Evolutionary conservation across 2,888 invertebrate species (phyloP), one percentile per base, ranked within the genome.

Genomic region (Oxystoma pomonae): DNA sequence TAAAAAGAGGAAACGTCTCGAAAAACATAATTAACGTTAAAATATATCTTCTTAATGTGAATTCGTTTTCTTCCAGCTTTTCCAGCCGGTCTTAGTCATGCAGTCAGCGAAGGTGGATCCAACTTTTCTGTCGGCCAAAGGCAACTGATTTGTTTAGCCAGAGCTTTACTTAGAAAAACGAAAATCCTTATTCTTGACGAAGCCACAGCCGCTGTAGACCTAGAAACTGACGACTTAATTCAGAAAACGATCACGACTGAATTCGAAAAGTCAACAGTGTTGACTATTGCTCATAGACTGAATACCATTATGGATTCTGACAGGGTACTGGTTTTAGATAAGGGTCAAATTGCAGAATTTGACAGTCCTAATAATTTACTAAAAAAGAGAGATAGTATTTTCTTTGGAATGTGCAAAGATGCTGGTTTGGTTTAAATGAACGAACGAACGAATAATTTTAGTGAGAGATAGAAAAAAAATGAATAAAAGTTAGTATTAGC

Each of bases 91-190:
- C 52, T 71, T 12, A 59, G 69, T 20, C 67, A 67, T 51, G 90
- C 91, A 80, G 88, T 96, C 60, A 83, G 89, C 2, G 97, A 98
- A 81, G 96, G 96, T 61, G 97, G 97, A 57, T 94, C 94, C 76
- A 98, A 97, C 82, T 82, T 88, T 71, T 94, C 94, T 59, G 91
- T 94, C 69, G 94, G 94, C 0, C 94, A 94, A 80, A 83, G 94
- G 16, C 94, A 94, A 81, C 83, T 95, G 65, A 88, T 94, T 69
- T 94, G 94, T 74, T 82, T 94, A 71, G 93, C 92, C 59, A 85
- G 94, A 73, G 93, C 94, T 17, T 81, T 94, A 72, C 83, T 95
- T 60, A 85, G 93, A 60, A 94, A 94, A 82, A 93, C 93, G 5
- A 92, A 92, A 80, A 87, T 94, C 65, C 83, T 94, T 51, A 86